phyloP scores from a whole-genome alignment of 2,113 vertebrate species.

The Gallinago media region DNA sequence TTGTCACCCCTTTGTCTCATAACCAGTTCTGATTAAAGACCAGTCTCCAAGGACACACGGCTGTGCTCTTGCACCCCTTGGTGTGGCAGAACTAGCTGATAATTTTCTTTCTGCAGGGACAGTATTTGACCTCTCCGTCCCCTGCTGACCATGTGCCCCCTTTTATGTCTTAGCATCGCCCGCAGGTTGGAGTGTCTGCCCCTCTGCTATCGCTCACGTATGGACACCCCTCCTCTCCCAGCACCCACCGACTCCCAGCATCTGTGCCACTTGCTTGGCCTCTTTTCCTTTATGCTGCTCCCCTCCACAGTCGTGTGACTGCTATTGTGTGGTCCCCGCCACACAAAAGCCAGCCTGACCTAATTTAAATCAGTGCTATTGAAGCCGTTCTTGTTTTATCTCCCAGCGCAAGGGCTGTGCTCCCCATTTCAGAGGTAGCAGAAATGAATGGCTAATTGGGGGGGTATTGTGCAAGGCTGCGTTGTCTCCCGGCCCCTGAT shows the following conservation, averaged over 20 bases:
- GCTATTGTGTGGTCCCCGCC: constrained; percentile 48
- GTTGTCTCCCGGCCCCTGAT: constrained; percentile 35
- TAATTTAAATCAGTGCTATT: constrained; percentile 69
- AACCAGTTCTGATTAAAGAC: background rate
- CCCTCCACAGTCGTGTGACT: constrained; percentile 52
- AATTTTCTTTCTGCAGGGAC: background rate
- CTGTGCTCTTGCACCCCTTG: background rate
- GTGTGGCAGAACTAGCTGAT: background rate
- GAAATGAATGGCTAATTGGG: constrained; percentile 70
- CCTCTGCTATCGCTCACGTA: background rate
- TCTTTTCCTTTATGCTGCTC: constrained; percentile 65
- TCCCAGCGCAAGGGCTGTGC: constrained; percentile 55
- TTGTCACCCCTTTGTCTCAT: background rate
- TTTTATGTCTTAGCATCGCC: background rate
- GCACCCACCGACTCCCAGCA: constrained; percentile 6
- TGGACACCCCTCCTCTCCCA: background rate
- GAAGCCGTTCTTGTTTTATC: constrained; percentile 68
- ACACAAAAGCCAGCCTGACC: constrained; percentile 69
- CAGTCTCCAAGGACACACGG: accelerated
- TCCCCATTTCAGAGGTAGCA: constrained; percentile 49
- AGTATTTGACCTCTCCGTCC: background rate
- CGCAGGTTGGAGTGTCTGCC: background rate
- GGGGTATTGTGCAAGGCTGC: constrained; percentile 37
- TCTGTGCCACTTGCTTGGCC: constrained; percentile 60
- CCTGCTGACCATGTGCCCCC: background rate